Base-by-base conservation (phyloP, 2,797 vertebrate genomes). In the Tangara arthus region DNA sequence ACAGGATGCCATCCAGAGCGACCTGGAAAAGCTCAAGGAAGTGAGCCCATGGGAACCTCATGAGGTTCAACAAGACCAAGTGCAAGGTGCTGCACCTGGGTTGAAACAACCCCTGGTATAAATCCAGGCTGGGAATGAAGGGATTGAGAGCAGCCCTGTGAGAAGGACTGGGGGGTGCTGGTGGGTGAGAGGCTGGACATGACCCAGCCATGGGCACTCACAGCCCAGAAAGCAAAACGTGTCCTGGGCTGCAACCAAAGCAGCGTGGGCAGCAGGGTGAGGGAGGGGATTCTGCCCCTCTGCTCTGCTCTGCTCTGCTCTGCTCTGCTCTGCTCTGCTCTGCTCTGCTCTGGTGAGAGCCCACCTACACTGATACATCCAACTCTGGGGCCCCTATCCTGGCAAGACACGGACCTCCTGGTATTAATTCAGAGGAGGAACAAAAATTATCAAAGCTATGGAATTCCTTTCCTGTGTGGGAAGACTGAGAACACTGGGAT, bases 101-200 rank as follows among this genome's bases (percentile, higher is more conserved):
- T 8, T 6, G 0, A 8, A 9, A 3, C 18, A 41, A 9, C 0
- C 7, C 6, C 8, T 4, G 6, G 1, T 23, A 16, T 9, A 3
- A 26, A 1, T 22, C 22, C 17, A 66, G 46, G 28, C 24, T 41
- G 34, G 30, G 4, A 2, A 20, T 32, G 30, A 66, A 47, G 6
- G 8, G 5, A 34, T 19, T 1, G 2, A 34, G 17, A 73, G 17
- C 17, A 53, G 30, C 21, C 28, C 24, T 46, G 14, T 12, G 1
- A 9, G 28, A 22, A 59, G n/a, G n/a, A 12, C 21, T 11, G 7
- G 3, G 30, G 21, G 4, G 4, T 66, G 14, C 6, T 73, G n/a
- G 4, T 7, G 46, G 14, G 0, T 39, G 46, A 34, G 39, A 23
- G 46, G 39, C 20, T 30, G 21, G 11, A 34, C n/a, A 14, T 46